Evolutionary conservation across 2,797 vertebrate genomes (phyloP).

Genomic region (Rousettus madagascariensis): DNA sequence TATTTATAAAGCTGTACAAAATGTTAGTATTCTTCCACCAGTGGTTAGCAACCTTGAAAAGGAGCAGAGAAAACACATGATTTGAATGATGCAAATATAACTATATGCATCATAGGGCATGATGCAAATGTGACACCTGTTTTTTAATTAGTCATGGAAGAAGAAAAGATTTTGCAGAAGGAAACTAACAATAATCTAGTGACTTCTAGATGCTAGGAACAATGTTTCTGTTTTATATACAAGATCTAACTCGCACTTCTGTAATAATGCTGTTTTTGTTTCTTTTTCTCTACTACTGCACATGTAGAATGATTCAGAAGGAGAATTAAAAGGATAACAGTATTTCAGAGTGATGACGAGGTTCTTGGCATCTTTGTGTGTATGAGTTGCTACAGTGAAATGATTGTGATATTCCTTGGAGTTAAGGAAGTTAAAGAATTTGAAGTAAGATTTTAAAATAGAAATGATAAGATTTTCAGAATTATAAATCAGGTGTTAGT

Average conservation of each 20-base stretch:
- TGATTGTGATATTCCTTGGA: neutral
- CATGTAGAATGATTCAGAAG: neutral
- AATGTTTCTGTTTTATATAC: neutral
- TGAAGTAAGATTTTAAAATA: neutral
- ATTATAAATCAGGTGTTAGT: neutral
- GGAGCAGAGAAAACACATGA: neutral
- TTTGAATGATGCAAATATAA: neutral
- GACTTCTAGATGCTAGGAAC: neutral
- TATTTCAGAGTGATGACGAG: neutral
- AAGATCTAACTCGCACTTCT: neutral
- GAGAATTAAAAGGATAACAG: neutral
- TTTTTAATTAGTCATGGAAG: neutral
- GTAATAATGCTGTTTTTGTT: neutral
- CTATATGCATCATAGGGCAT: neutral
- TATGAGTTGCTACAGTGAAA: neutral
- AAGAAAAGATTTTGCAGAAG: neutral
- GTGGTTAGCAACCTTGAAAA: neutral
- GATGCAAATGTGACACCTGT: neutral
- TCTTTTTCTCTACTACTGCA: neutral
- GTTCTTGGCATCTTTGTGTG: neutral
- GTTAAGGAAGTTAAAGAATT: neutral
- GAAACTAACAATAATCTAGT: neutral
- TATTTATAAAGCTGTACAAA: neutral
- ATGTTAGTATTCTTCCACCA: neutral
- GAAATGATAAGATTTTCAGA: neutral